phyloP scores from a whole-genome alignment of 2,888 invertebrate genomes.

The Linnaemya vulpina region DNA sequence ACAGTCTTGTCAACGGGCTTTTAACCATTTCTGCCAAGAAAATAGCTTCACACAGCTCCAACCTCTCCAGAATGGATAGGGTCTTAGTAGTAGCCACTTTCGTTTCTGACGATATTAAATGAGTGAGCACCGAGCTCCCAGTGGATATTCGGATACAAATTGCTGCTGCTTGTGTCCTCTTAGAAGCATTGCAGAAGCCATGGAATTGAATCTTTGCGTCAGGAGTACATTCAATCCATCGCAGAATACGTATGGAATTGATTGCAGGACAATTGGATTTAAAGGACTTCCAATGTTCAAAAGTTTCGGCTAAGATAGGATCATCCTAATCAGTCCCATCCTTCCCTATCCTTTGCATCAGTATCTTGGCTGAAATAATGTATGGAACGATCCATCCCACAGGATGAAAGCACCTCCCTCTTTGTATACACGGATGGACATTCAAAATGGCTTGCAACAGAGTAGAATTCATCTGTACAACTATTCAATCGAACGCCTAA shows the following conservation, averaged over 20 bases:
- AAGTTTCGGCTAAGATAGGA: not conserved
- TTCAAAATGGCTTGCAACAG: too few relatives aligned
- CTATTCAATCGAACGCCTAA: too few relatives aligned
- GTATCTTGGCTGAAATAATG: conserved; percentile 7
- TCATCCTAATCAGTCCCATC: too few relatives aligned
- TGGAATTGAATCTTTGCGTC: conserved; percentile 17
- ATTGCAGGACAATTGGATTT: not conserved
- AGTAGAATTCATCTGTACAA: too few relatives aligned
- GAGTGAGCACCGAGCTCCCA: too few relatives aligned
- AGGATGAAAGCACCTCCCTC: not conserved
- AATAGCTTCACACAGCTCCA: conserved; percentile 36
- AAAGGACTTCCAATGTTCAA: not conserved
- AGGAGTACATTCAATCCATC: conserved; percentile 4
- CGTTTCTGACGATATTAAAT: not conserved
- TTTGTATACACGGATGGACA: too few relatives aligned
- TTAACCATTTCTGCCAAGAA: conserved; percentile 28
- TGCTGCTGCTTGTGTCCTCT: conserved; percentile 8
- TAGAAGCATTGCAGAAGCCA: conserved; percentile 24
- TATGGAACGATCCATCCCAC: conserved; percentile 16
- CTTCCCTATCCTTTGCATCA: conserved; percentile 22
- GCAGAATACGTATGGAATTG: not conserved
- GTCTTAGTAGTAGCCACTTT: conserved; percentile 12
- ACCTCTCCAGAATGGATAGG: conserved; percentile 6
- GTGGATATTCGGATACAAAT: not conserved
- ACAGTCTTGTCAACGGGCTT: not conserved